These are phyloP conservation scores for Eunapius fragilis DNA, from an alignment of 37 sponge, comb jelly and placozoan species.

Conservation along the genomic window DNA sequence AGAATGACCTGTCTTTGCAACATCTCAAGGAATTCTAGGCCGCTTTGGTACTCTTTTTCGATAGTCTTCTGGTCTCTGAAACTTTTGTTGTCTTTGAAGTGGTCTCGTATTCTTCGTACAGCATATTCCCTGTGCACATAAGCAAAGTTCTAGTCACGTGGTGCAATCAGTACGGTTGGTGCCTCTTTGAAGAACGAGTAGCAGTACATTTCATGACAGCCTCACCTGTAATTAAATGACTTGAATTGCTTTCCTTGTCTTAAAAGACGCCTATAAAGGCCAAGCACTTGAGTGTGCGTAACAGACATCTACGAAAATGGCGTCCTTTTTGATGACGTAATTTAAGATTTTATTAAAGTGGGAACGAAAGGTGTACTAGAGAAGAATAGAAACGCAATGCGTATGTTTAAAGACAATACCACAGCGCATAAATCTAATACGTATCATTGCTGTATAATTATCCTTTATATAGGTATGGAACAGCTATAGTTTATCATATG, in stretches of 20 bases:
- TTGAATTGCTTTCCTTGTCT: slow-evolving; percentile 53
- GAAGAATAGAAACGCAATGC: too few relatives aligned
- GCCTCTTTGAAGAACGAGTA: too few relatives aligned
- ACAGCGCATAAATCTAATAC: too few relatives aligned
- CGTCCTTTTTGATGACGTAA: neutral
- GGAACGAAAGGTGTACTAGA: too few relatives aligned
- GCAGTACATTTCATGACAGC: neutral
- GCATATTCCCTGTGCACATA: slow-evolving; percentile 70
- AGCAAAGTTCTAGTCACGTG: too few relatives aligned
- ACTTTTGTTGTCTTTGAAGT: slow-evolving; percentile 59
- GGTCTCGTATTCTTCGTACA: slow-evolving; percentile 59
- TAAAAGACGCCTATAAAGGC: slow-evolving; percentile 60
- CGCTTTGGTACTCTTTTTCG: slow-evolving; percentile 36
- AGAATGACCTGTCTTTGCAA: slow-evolving; percentile 69
- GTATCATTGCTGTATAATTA: too few relatives aligned
- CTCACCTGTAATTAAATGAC: slow-evolving; percentile 79
- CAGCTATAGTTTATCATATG: too few relatives aligned
- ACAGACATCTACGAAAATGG: neutral
- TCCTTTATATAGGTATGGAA: too few relatives aligned
- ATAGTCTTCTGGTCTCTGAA: slow-evolving; percentile 39
- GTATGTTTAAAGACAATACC: too few relatives aligned
- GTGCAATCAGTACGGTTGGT: too few relatives aligned
- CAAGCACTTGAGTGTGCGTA: slow-evolving; percentile 30
- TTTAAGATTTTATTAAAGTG: too few relatives aligned
- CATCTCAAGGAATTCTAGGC: slow-evolving; percentile 51